Conservation (phyloP, 2,797 vertebrate species). For the Chrosomus eos region DNA sequence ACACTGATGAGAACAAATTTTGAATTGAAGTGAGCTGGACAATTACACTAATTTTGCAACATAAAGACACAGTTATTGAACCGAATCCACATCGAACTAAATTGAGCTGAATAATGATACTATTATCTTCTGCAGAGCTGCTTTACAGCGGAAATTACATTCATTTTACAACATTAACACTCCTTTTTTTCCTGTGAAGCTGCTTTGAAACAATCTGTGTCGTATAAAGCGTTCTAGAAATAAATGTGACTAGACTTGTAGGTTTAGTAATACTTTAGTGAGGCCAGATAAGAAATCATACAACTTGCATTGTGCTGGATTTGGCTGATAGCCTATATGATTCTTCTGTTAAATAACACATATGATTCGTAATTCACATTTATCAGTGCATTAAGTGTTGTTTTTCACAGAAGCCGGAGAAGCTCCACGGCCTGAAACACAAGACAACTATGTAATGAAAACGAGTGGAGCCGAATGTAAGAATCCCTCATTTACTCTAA, state of each 20-base stretch:
- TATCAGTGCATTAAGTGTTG: background rate
- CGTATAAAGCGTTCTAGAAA: too few relatives aligned
- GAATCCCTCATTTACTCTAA: background rate
- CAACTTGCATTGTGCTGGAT: background rate
- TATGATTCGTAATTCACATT: background rate
- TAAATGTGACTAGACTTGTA: too few relatives aligned
- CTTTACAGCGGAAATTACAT: background rate
- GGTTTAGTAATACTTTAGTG: too few relatives aligned
- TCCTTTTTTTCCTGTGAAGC: background rate
- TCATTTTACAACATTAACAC: too few relatives aligned
- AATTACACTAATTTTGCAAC: background rate
- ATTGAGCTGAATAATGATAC: background rate
- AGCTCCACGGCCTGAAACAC: background rate
- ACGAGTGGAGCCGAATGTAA: slow-evolving; percentile 16
- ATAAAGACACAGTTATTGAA: background rate
- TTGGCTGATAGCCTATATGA: background rate
- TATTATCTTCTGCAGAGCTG: background rate
- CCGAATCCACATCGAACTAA: background rate
- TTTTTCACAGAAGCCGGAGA: background rate
- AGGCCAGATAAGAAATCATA: too few relatives aligned
- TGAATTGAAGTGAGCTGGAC: background rate
- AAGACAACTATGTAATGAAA: background rate
- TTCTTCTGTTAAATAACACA: background rate
- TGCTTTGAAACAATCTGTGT: background rate
- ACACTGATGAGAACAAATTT: background rate